Base-by-base conservation (phyloP, 2,113 vertebrate genomes). In the Tringa solitaria region DNA sequence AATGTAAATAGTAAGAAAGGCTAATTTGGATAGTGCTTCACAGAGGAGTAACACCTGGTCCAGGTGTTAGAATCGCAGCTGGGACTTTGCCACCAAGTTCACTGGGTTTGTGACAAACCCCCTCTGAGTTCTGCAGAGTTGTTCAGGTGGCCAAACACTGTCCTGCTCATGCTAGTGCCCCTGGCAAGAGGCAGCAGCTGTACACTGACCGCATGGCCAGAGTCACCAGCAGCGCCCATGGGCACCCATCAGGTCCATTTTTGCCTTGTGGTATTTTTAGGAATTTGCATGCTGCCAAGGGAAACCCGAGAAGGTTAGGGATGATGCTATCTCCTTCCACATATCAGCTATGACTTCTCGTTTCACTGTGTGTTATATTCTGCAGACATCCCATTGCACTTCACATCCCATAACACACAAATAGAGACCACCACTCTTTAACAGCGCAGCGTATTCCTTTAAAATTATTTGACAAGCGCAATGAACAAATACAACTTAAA, bases 171-270 rank as follows among this genome's bases (percentile, higher is more conserved):
- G 7, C 18, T 4, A 3, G 37, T 24, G 14, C n/a, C 48, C 48
- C 43, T 15, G 15, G 46, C 76, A 74, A 60, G 32, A 77, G 24
- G 17, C 14, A 81, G 35, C 50, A 59, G 37, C n/a, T 4, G 0
- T 12, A 26, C 10, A 1, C 9, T 6, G 30, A 4, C 54, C 8
- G 18, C 41, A 22, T 0, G 1, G 41, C 53, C 5, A 0, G 19
- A 57, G 41, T 4, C 48, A 45, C 0, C 1, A 10, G 11, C 27
- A 37, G 23, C 7, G 27, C 41, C 41, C 2, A 0, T 33, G 33
- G 37, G 37, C 30, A 57, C 18, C 43, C 22, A 13, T 18, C 1
- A 0, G 54, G 15, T 33, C 43, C 17, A 2, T 13, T n/a, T 63
- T 14, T 37, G 22, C 50, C 39, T 54, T 1, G 0, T 18, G 24